Conservation (phyloP, 2,888 invertebrate species). For the Andrena minutula region DNA sequence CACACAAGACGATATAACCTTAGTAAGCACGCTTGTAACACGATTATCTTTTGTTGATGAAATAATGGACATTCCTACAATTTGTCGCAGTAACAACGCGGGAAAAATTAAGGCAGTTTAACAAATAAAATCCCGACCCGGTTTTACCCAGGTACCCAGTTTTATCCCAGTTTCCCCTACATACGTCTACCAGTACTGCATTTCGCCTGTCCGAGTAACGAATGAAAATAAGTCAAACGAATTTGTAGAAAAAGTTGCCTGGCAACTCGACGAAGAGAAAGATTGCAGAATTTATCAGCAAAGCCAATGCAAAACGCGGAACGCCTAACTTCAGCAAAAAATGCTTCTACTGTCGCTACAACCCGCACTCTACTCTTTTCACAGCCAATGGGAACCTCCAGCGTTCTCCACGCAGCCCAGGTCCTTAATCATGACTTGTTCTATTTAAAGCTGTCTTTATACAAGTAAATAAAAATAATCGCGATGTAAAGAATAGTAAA, state of each 20-base stretch:
- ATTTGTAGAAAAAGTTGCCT: not conserved
- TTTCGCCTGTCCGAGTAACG: not conserved
- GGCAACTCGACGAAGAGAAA: not conserved
- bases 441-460: too few relatives aligned
- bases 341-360: constrained; percentile 39
- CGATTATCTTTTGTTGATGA: too few relatives aligned
- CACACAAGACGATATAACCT: too few relatives aligned
- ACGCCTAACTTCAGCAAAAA: constrained; percentile 66
- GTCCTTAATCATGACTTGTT: too few relatives aligned
- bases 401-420: not conserved
- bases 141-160: too few relatives aligned
- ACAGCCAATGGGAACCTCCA: not conserved
- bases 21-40: too few relatives aligned
- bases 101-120: too few relatives aligned
- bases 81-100: too few relatives aligned
- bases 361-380: constrained; percentile 16
- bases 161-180: too few relatives aligned
- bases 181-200: too few relatives aligned
- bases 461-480: not conserved
- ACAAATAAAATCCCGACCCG: too few relatives aligned
- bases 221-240: not conserved
- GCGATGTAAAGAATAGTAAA: not conserved
- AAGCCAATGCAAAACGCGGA: constrained; percentile 50
- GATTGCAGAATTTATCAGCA: constrained; percentile 34
- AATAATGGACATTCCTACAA: too few relatives aligned